These are phyloP conservation scores for Catostylus mosaicus DNA, from an alignment of 30 jellyfish, hydroid and myxozoan genomes.

Conservation along the genomic window DNA sequence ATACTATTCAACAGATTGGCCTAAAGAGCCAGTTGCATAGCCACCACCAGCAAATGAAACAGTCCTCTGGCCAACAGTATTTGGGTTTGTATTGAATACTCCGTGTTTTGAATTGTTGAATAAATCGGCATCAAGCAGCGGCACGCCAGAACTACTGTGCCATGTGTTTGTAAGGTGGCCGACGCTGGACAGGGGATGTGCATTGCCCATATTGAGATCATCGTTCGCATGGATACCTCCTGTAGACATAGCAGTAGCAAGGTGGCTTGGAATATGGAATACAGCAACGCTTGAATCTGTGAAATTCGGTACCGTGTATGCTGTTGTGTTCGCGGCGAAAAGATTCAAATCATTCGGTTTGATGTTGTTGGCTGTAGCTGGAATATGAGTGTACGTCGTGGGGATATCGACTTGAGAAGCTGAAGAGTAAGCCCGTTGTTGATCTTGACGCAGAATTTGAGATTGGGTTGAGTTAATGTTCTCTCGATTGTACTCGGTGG, in stretches of 20 bases:
- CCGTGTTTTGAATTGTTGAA: constrained; percentile 39
- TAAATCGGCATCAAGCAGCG: constrained; percentile 35
- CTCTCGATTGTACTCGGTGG: neutral
- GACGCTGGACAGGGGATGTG: constrained; percentile 12
- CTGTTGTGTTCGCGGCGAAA: neutral
- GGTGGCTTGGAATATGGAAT: constrained; percentile 41
- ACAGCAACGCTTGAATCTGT: constrained; percentile 32
- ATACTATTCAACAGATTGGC: constrained; percentile 59
- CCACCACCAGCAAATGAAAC: constrained; percentile 58
- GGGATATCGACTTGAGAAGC: neutral
- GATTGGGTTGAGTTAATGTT: neutral
- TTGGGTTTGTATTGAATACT: constrained; percentile 28
- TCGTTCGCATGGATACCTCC: constrained; percentile 20
- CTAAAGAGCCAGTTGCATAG: constrained; percentile 40
- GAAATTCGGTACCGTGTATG: constrained; percentile 19
- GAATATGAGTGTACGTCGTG: neutral
- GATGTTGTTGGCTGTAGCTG: neutral
- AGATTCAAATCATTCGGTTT: constrained; percentile 7
- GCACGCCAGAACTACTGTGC: constrained; percentile 25
- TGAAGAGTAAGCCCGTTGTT: neutral
- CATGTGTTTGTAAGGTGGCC: constrained; percentile 23
- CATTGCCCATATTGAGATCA: neutral
- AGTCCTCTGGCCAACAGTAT: constrained; percentile 38
- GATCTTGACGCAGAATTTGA: neutral
- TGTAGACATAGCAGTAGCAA: constrained; percentile 32